Conservation (phyloP, 1,140 invertebrate genomes). For the Andricus grossulariae region DNA sequence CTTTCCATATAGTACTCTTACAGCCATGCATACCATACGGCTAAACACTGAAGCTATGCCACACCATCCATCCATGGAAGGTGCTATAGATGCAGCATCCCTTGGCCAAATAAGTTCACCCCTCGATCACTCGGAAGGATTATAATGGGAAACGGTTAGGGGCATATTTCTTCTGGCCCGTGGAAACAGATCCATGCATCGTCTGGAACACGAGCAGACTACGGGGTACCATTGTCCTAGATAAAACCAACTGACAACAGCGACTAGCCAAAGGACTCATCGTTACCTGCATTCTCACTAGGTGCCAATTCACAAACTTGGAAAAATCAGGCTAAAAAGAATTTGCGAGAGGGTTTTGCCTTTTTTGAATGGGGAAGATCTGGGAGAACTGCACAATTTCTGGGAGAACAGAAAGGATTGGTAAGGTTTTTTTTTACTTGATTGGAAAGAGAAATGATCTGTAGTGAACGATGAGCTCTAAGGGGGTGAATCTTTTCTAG, state of each 20-base stretch:
- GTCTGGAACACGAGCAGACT: conserved; percentile 53
- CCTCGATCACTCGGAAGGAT: conserved; percentile 54
- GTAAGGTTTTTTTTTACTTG: too few species aligned
- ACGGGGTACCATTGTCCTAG: conserved; percentile 61
- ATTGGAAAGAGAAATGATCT: too few species aligned
- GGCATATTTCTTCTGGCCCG: conserved; percentile 65
- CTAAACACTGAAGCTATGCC: conserved; percentile 1
- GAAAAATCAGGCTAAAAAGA: conserved; percentile 34
- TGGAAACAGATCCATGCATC: conserved; percentile 41
- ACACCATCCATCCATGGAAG: conserved; percentile 45
- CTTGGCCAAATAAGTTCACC: conserved; percentile 55
- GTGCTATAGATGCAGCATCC: conserved; percentile 51
- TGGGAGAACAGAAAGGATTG: too few species aligned
- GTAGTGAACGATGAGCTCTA: too few species aligned
- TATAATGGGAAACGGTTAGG: conserved; percentile 70
- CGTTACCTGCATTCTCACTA: conserved; percentile 41
- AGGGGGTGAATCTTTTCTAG: too few species aligned
- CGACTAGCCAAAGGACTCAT: conserved; percentile 49
- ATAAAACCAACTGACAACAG: conserved; percentile 63
- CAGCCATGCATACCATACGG: conserved; percentile 32
- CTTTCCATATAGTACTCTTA: conserved; percentile 19
- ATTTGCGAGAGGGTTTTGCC: background rate
- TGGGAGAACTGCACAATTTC: too few species aligned
- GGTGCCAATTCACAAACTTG: conserved; percentile 42
- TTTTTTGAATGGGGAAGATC: conserved; percentile 43